Evolutionary conservation across 2,113 vertebrate species (phyloP), one percentile per base, ranked within the genome.

Genomic region (Elephas maximus): DNA sequence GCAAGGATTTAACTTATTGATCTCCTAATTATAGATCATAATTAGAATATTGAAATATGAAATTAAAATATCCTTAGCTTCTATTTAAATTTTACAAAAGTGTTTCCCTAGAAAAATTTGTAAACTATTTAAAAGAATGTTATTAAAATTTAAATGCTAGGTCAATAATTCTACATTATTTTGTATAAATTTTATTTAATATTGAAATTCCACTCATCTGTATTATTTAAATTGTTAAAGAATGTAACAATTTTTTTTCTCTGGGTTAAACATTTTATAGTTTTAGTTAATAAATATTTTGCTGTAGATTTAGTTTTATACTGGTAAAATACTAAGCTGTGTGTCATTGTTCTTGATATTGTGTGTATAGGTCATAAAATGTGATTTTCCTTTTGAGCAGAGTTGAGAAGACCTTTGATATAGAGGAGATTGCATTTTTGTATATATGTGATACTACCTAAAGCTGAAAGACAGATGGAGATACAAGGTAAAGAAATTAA

Each of bases 141-240:
- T 37, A 30, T 88, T 80, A 63, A 53, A 65, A 69, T 76, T 87
- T 91, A 65, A 88, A 63, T 62, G 41, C 24, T 62, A 84, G 51
- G 14, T 57, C 4, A 78, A 57, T 12, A 94, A 91, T 88, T 85
- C 12, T 71, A 14, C 83, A 12, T 82, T 30, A 57, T 88, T 97
- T 95, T 48, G 76, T 73, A 41, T 93, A 83, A 24, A 67, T 82
- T 92, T 89, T 91, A 41, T 85, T 85, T 93, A 88, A 91, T 81
- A 88, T 85, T 15, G 1, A 95, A 69, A 90, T 74, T 44, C 30
- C 28, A 30, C 2, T 86, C 14, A 78, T 37, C 17, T 92, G 8
- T 79, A 88, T 76, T 92, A 84, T 79, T 81, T 51, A 77, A 51
- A 30, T 63, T 65, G 26, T 28, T 28, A 51, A n/a, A 85, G 90